Base-by-base conservation (phyloP, 2,113 vertebrate species). In the Forbesichthys agassizii region DNA sequence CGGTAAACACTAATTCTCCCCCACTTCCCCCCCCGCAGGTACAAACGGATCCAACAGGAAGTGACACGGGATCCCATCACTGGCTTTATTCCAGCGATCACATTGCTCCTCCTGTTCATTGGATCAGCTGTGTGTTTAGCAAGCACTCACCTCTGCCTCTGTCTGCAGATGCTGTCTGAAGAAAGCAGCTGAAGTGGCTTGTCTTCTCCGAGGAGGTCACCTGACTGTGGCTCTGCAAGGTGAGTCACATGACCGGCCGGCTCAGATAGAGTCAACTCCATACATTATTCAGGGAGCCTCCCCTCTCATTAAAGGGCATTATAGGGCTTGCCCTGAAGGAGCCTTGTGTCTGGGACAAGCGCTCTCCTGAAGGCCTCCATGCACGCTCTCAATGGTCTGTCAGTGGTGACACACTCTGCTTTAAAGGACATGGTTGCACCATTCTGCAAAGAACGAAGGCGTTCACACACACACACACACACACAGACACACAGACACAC, bases 201-300 rank as follows among this genome's bases (percentile, higher is more conserved):
- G 90, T 3, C 87, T 99, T 77, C 93, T 99, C 57, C 93, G 87
- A 0, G 88, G 93, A 12, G 89, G 88, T 33, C 90, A 92, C 79
- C 92, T 96, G 80, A 96, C 95, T 0, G 92, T 98, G 48, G 90
- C 95, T 2, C 94, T 98, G 79, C 96, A 98, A 92, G 97, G 97
- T 98, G 86, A 84, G 87, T 90, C 80, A 80, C 53, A 11, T 84
- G 82, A 84, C 36, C 18, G 53, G 8, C 53, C 36, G 4, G 76
- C 74, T 85, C 79, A 5, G 66, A 75, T 88, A 69, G 67, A 27
- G 79, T 82, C 74, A 48, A 69, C n/a, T 2, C 54, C 79, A 79
- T 88, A 61, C 68, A 87, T 88, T 86, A 86, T 86, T 89, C 76
- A 85, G 12, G 1, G 36, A 36, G 52, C 75, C 58, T 76, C 71